A percentile compares a stretch with the other conserved stretches of the same genome.
phyloP scores from a whole-genome alignment of 2,113 vertebrate species.

The Piliocolobus tephrosceles region DNA sequence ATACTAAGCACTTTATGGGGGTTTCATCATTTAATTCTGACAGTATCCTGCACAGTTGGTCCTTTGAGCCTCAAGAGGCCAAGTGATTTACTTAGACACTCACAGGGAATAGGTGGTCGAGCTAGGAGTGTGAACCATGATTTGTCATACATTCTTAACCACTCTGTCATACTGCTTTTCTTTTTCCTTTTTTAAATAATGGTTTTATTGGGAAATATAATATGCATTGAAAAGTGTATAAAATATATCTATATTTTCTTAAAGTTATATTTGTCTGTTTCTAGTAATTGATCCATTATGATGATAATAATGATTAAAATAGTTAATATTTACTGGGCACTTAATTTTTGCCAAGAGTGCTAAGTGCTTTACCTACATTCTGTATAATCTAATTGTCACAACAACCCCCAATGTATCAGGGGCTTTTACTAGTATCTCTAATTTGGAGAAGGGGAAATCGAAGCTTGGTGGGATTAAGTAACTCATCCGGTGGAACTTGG shows the following conservation, averaged over 20 bases:
- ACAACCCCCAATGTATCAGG: neutral
- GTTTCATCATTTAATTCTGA: slow-evolving; percentile 35
- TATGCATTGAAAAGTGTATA: neutral
- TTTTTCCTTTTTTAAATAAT: neutral
- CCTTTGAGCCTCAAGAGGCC: neutral
- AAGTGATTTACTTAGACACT: slow-evolving; percentile 15
- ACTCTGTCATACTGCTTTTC: neutral
- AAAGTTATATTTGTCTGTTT: slow-evolving; percentile 38
- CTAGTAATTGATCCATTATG: slow-evolving; percentile 9
- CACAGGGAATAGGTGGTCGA: neutral
- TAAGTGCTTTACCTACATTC: slow-evolving; percentile 24
- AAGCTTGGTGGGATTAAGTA: neutral
- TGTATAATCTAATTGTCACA: neutral
- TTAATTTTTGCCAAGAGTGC: slow-evolving; percentile 23
- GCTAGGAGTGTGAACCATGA: neutral
- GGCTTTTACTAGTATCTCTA: slow-evolving; percentile 3
- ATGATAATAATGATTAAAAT: neutral
- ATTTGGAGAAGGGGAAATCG: slow-evolving; percentile 23
- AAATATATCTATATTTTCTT: slow-evolving; percentile 24
- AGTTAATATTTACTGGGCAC: neutral
- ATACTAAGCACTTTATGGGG: neutral
- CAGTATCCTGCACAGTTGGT: neutral
- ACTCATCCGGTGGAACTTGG: neutral
- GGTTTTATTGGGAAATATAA: slow-evolving; percentile 14
- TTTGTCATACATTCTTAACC: neutral